Evolutionary conservation across 2,113 vertebrate genomes (phyloP).

Genomic region (Heliornis fulica): DNA sequence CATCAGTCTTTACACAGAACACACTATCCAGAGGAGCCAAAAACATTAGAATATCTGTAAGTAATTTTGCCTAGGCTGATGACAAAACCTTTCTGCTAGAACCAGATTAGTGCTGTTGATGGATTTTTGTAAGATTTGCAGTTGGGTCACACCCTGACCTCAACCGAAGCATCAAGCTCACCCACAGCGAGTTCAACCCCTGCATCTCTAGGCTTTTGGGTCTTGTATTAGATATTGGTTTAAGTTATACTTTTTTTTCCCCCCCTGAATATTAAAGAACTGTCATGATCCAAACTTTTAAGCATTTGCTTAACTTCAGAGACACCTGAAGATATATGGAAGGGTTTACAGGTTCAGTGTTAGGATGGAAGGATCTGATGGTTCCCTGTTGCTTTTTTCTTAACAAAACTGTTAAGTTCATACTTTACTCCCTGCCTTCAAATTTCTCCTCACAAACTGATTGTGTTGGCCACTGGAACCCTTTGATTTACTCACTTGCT

Average conservation of each 20-base stretch:
- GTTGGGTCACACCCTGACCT: background rate
- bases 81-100: background rate
- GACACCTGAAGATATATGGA: background rate
- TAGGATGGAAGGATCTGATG: background rate
- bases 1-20: conserved; percentile 29
- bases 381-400: background rate
- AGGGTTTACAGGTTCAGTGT: background rate
- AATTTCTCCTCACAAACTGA: background rate
- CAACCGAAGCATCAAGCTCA: background rate
- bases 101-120: background rate
- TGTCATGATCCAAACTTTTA: background rate
- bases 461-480: background rate
- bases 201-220: background rate
- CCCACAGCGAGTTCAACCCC: background rate
- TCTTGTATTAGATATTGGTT: background rate
- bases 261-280: background rate
- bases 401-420: background rate
- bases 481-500: background rate
- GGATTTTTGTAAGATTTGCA: background rate
- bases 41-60: conserved; percentile 62
- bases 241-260: background rate
- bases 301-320: background rate
- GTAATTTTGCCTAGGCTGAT: background rate
- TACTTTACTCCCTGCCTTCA: background rate
- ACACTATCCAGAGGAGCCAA: conserved; percentile 20